phyloP scores from a whole-genome alignment of 2,113 vertebrate genomes.

The Paramormyrops kingsleyae region DNA sequence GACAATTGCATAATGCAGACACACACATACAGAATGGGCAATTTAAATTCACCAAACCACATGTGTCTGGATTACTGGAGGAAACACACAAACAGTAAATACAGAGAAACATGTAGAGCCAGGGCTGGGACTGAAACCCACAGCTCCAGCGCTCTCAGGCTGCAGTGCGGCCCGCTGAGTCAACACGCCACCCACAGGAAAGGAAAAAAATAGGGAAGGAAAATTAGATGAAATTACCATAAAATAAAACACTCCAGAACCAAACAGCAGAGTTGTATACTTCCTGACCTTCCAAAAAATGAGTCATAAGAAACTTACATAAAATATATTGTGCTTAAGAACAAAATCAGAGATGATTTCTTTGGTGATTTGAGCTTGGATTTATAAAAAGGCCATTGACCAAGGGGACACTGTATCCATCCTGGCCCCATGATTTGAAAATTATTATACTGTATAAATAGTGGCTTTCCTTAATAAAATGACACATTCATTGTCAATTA shows the following conservation, averaged over 20 bases:
- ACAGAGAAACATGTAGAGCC: not conserved
- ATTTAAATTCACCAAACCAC: not conserved
- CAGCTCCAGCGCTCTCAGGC: not conserved
- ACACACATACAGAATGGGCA: not conserved
- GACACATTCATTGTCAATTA: not conserved
- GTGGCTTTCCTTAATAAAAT: not conserved
- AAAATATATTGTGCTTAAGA: slow-evolving; percentile 2
- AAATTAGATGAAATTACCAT: not conserved
- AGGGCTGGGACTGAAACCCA: not conserved
- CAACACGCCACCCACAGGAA: not conserved
- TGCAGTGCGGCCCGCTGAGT: not conserved
- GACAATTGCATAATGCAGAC: not conserved
- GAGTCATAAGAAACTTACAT: not conserved
- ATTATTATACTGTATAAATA: not conserved
- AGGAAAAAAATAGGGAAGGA: not conserved
- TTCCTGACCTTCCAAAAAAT: slow-evolving; percentile 3
- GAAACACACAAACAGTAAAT: not conserved
- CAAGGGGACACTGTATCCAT: not conserved
- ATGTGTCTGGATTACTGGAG: not conserved
- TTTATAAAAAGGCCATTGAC: not conserved
- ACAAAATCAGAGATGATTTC: not conserved
- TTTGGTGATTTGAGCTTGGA: not conserved
- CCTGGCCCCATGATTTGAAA: not conserved
- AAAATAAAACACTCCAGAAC: not conserved
- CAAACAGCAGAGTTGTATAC: not conserved